Base-by-base conservation (phyloP, 1,140 invertebrate genomes). In the Gerris buenoi region DNA sequence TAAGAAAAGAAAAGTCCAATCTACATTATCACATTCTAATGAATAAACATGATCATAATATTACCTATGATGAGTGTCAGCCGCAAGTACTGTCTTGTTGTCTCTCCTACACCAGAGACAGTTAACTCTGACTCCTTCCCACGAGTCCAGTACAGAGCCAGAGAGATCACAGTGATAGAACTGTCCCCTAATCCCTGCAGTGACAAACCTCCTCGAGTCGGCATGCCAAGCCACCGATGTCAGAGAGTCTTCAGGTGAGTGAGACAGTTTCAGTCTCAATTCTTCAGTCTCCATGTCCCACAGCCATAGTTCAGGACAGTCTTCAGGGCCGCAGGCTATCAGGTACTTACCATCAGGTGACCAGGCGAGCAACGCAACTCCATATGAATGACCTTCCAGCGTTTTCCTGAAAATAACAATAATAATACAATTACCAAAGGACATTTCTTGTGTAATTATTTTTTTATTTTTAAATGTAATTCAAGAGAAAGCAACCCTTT, bases 61-160 rank as follows among this genome's bases (percentile, higher is more conserved):
- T 46, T 46, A 46, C 33, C 97, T 84, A 80, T 96, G 89, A 80
- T 97, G 95, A 72, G 94, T 96, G 82, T 99, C 97, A 33, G 97
- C 91, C 65, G 95, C 96, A 68, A 99, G 80, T 68, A 98, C 93
- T 57, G 88, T 89, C 79, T 91, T 91, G 14, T 92, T 93, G 79
- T 98, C 96, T 61, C 80, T 83, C 73, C 90, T 83, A 76, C 89
- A 93, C 75, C 87, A 89, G 60, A 99, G 81, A 78, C 93, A 91
- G 78, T 96, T 95, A 25, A 99, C 93, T 63, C 97, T 83, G 25
- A 99, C 93, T 65, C 96, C 96, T 83, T 98, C 95, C 94, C 95
- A 98, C 18, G 88, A 90, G 78, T 97, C 93, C 58, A 94, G 79
- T 33, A 97, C 84, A 74, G 89, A 89, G 33, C 95, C 95, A 76